Percentiles rank a stretch among this genome's conserved stretches.
phyloP scores from a whole-genome alignment of 2,113 vertebrate species.

The Taxidea taxus region DNA sequence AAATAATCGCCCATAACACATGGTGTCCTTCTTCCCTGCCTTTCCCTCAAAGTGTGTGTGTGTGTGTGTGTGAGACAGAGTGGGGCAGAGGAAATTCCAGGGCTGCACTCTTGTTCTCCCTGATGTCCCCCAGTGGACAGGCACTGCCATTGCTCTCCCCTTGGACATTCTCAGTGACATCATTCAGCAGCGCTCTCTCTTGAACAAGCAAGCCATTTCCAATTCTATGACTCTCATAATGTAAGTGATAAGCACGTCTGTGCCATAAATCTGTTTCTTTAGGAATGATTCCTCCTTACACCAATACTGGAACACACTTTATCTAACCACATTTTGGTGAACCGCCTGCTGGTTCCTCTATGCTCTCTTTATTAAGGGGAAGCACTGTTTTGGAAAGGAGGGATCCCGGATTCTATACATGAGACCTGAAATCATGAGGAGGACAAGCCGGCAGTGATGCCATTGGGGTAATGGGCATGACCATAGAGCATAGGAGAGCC shows the following conservation, averaged over 20 bases:
- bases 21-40: background rate
- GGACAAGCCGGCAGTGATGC: background rate
- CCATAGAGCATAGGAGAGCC: too few species aligned
- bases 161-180: too few species aligned
- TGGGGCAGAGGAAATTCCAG: background rate
- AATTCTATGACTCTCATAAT: background rate
- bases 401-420: accelerated
- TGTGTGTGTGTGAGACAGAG: too few species aligned
- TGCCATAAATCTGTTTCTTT: background rate
- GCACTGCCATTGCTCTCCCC: too few species aligned
- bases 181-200: background rate
- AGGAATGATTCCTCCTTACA: background rate
- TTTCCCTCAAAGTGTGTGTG: background rate
- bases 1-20: background rate
- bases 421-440: background rate
- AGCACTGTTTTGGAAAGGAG: background rate
- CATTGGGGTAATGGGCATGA: background rate
- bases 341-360: background rate
- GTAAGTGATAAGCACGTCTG: background rate
- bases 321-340: too few species aligned
- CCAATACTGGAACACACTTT: background rate
- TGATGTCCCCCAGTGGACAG: background rate
- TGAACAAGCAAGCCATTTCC: background rate
- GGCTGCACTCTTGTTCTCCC: background rate
- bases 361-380: background rate